Percentiles rank a stretch among this genome's conserved stretches.
Evolutionary conservation across 2,888 invertebrate species (phyloP).

Genomic region (Pseudoips prasinana): DNA sequence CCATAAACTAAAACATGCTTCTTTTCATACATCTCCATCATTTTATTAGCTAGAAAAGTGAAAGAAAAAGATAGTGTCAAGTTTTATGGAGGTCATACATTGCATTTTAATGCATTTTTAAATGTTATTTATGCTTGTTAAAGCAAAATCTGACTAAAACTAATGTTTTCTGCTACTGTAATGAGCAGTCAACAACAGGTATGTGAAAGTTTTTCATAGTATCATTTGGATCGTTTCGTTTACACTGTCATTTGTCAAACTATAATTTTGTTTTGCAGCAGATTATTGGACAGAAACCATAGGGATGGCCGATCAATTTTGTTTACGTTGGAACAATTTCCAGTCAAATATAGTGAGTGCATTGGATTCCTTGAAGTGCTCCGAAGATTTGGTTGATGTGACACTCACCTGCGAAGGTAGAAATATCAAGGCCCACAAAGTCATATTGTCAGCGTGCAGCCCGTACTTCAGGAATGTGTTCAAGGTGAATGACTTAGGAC

Average conservation of each 20-base stretch:
- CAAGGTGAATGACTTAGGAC: conserved; percentile 83
- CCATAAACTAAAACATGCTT: too few species aligned
- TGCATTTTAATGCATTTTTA: conserved; percentile 74
- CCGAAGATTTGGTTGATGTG: conserved; percentile 87
- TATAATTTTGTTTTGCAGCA: conserved; percentile 52
- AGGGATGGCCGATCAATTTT: conserved; percentile 85
- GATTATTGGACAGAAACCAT: conserved; percentile 51
- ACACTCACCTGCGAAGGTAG: conserved; percentile 88
- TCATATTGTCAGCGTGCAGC: conserved; percentile 88
- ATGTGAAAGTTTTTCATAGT: conserved; percentile 25
- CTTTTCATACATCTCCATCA: conserved; percentile 12
- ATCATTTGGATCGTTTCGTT: conserved; percentile 18
- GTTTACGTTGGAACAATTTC: conserved; percentile 89
- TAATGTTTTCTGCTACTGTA: conserved; percentile 40
- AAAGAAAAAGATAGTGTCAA: conserved; percentile 71
- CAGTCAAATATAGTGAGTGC: conserved; percentile 86
- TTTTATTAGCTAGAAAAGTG: conserved; percentile 42
- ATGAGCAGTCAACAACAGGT: conserved; percentile 46
- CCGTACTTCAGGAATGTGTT: conserved; percentile 89
- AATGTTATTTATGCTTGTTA: conserved; percentile 31
- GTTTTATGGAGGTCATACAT: conserved; percentile 74
- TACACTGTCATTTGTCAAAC: conserved; percentile 45
- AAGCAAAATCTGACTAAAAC: conserved; percentile 35
- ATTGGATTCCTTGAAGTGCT: conserved; percentile 85
- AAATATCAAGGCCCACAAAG: conserved; percentile 88